Base-by-base conservation (phyloP, 2,888 invertebrate genomes). In the Patella caerulea region DNA sequence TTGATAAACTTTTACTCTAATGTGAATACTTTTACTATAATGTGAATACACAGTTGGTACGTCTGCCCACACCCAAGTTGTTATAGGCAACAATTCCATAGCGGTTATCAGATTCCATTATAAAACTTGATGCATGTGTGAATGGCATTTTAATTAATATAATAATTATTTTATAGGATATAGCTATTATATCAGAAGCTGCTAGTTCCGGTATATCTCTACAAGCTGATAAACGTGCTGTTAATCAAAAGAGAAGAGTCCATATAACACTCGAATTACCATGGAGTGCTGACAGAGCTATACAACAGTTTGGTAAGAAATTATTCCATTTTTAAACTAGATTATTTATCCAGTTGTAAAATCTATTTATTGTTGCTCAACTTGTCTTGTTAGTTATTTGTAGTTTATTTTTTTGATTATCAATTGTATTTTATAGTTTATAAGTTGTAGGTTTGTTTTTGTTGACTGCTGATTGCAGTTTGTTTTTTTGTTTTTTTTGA, bases 131-230 rank as follows among this genome's bases (percentile, higher is more conserved):
- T 24, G 24, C n/a, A n/a, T n/a, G 2, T 34, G 24, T 54, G 19
- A 19, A 2, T 72, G 19, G 19, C 11, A 1, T 19, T 17, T 59
- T 59, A 59, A 59, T 19, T 59, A 17, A 19, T 19, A 17, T 17
- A 59, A 59, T 24, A 74, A 69, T 78, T 65, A 75, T 69, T 76
- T 82, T 75, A 29, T 89, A 93, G 91, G 86, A 97, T 89, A 97
- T 99, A 52, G 99, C 99, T 55, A 98, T 99, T 87, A 99, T 99
- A 85, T 99, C 99, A 0, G 99, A 99, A 92, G 99, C 99, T 0
- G 99, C 99, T 7, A 98, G 98, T 85, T 97, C 97, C 84, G 99
- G 99, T 84, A 91, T 92, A 55, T 92, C 91, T 1, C 86, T 99
- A 80, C 98, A 99, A 87, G 97, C 98, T 86, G 99, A 99, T 91